Percentiles rank a stretch among this genome's conserved stretches.
These are phyloP conservation scores for Myotis pilosus DNA, from an alignment of 2,797 vertebrate genomes.

Conservation along the genomic window DNA sequence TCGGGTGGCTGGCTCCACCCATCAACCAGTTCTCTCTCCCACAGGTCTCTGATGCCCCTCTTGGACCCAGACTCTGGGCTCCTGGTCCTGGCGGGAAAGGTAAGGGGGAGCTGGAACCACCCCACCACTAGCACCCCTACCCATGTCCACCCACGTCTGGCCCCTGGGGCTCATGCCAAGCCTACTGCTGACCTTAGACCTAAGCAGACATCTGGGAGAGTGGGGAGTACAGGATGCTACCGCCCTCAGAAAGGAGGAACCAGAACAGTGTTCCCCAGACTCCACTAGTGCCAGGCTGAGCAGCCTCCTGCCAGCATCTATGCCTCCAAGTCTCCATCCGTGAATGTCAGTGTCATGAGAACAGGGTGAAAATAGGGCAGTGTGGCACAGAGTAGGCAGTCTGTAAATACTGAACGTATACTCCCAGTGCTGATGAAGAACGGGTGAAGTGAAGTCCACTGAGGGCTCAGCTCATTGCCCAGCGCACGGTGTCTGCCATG, in stretches of 20 bases:
- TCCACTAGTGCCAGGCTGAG: background rate
- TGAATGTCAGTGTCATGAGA: background rate
- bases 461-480: background rate
- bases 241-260: background rate
- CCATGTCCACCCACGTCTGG: background rate
- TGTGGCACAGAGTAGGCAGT: background rate
- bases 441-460: background rate
- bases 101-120: constrained; percentile 74
- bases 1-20: background rate
- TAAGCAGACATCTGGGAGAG: background rate
- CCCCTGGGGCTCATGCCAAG: background rate
- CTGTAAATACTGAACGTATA: background rate
- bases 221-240: background rate
- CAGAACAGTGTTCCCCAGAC: background rate
- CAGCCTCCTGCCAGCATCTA: background rate
- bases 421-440: background rate
- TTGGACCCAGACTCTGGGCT: constrained; percentile 92
- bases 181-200: background rate
- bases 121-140: background rate
- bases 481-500: rapidly evolving
- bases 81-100: constrained; percentile 91
- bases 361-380: background rate
- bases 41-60: constrained; percentile 90
- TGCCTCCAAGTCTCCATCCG: background rate
- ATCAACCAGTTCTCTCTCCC: background rate